phyloP scores from a whole-genome alignment of 64 coral and sea anemone genomes.

The Pocillopora verrucosa region DNA sequence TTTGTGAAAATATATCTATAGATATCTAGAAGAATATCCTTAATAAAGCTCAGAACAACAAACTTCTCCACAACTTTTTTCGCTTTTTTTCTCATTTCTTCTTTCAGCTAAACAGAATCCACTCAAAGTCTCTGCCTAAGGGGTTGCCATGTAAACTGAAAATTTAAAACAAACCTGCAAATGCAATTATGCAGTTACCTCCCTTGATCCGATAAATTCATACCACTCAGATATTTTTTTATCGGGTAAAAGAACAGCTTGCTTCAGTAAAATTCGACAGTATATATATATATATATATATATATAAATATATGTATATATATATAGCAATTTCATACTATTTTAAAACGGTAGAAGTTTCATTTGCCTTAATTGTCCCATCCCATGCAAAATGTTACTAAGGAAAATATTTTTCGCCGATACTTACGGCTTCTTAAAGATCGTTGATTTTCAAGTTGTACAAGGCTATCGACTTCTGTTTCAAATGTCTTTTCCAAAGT shows the following conservation, averaged over 20 bases:
- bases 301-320: too few species aligned
- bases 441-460: constrained; percentile 15
- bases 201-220: neutral
- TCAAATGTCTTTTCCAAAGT: constrained; percentile 38
- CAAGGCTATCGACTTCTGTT: constrained; percentile 41
- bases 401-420: neutral
- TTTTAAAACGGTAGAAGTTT: too few species aligned
- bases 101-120: neutral
- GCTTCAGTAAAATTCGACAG: too few species aligned
- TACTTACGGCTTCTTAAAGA: constrained; percentile 35
- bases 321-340: too few species aligned
- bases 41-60: too few species aligned
- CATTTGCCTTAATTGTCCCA: neutral
- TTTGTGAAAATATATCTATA: neutral
- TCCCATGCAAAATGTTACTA: neutral
- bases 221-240: neutral
- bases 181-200: neutral
- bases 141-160: constrained; percentile 23
- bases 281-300: too few species aligned
- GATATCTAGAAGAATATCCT: too few species aligned
- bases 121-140: neutral
- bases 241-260: neutral
- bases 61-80: neutral
- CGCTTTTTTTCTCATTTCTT: neutral
- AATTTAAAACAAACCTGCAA: neutral